A percentile compares a stretch with the other conserved stretches of the same genome.
These are phyloP conservation scores for Colletes collaris DNA, from an alignment of 2,888 invertebrate genomes.

Conservation along the genomic window DNA sequence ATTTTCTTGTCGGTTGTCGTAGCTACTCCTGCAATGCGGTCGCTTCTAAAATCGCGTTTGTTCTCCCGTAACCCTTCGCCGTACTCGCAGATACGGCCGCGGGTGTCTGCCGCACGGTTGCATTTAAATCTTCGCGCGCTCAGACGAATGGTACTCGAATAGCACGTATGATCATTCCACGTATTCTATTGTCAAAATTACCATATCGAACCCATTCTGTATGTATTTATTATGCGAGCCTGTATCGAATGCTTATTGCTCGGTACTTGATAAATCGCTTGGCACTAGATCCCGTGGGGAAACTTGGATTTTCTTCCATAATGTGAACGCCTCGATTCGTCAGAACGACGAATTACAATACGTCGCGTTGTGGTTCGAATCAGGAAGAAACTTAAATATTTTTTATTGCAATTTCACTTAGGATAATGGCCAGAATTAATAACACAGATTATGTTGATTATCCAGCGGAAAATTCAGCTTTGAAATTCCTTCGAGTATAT, in stretches of 20 bases:
- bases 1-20: conserved; percentile 16
- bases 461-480: too few relatives aligned
- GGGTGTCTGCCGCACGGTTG: conserved; percentile 18
- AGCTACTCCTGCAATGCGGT: conserved; percentile 17
- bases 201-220: conserved; percentile 26
- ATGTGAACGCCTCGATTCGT: too few relatives aligned
- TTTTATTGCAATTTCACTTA: too few relatives aligned
- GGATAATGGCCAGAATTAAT: too few relatives aligned
- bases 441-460: too few relatives aligned
- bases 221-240: conserved; percentile 31
- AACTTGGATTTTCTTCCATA: background rate
- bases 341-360: too few relatives aligned
- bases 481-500: too few relatives aligned
- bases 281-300: background rate
- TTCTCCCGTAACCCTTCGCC: conserved; percentile 10
- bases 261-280: conserved; percentile 7
- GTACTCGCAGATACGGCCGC: background rate
- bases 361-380: too few relatives aligned
- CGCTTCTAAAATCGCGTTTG: conserved; percentile 16
- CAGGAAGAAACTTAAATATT: too few relatives aligned
- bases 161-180: conserved; percentile 30
- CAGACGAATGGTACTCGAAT: conserved; percentile 34
- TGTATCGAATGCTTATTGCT: conserved; percentile 23
- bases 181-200: conserved; percentile 29
- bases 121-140: conserved; percentile 31